Conservation (phyloP, 1,140 invertebrate species). For the Drosophila auraria region DNA sequence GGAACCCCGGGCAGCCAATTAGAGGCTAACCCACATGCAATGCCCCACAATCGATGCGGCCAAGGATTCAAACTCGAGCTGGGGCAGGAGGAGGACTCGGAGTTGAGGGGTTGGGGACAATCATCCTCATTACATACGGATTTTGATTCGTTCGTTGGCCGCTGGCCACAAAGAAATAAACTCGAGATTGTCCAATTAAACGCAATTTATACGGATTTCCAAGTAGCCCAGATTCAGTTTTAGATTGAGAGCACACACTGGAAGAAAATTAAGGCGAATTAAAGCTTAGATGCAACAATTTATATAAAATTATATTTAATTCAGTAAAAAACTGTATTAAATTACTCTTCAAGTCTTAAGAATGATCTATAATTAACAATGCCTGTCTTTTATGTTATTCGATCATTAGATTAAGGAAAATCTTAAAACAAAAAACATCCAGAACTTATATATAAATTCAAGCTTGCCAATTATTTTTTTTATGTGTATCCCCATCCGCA, state of each 20-base stretch:
- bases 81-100: not conserved
- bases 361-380: too few relatives aligned
- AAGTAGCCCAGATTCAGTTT: conserved; percentile 53
- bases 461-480: not conserved
- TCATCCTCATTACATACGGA: conserved; percentile 68
- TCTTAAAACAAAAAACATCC: not conserved
- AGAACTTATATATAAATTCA: not conserved
- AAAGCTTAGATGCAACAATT: not conserved
- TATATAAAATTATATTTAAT: not conserved
- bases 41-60: conserved; percentile 34
- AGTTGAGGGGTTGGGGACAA: not conserved
- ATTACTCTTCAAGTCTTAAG: not conserved
- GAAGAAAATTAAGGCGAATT: not conserved
- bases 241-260: conserved; percentile 33
- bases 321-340: not conserved
- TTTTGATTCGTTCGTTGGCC: conserved; percentile 48
- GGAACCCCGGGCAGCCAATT: conserved; percentile 55
- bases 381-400: not conserved
- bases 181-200: conserved; percentile 80
- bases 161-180: conserved; percentile 77
- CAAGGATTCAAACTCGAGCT: conserved; percentile 23
- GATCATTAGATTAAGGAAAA: too few relatives aligned
- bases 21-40: conserved; percentile 65
- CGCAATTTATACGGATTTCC: conserved; percentile 81
- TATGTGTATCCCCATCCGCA: conserved; percentile 15